These are phyloP conservation scores for Mythimna loreyi DNA, from an alignment of 2,888 invertebrate species.

Conservation along the genomic window DNA sequence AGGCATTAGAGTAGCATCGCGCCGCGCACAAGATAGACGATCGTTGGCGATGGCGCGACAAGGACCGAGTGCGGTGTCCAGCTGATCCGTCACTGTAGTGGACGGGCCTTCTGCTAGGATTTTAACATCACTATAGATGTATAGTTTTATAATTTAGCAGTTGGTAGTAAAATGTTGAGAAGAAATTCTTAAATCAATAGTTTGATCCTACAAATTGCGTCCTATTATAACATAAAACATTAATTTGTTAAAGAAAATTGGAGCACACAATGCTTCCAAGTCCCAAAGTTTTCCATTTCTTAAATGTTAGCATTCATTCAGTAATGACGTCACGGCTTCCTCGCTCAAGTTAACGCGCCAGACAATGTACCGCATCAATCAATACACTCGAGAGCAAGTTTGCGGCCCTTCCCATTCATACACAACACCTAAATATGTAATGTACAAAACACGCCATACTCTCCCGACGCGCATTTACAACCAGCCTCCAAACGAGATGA, in stretches of 20 bases:
- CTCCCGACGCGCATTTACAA: slow-evolving; percentile 42
- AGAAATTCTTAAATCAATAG: neutral
- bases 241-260: neutral
- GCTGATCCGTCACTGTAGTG: slow-evolving; percentile 23
- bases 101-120: neutral
- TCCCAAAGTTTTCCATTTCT: neutral
- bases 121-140: neutral
- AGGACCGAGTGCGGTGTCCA: slow-evolving; percentile 14
- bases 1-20: slow-evolving; percentile 46
- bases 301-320: neutral
- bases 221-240: neutral
- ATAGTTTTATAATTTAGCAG: neutral
- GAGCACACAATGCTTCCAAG: too few species aligned
- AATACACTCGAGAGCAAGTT: slow-evolving; percentile 38
- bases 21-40: slow-evolving; percentile 42
- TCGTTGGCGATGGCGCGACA: slow-evolving; percentile 8
- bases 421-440: slow-evolving; percentile 44
- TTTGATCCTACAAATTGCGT: neutral
- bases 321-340: slow-evolving; percentile 15
- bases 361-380: slow-evolving; percentile 43
- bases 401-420: slow-evolving; percentile 16
- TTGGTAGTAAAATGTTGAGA: neutral
- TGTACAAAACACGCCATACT: slow-evolving; percentile 18
- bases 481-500: slow-evolving; percentile 38
- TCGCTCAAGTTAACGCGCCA: slow-evolving; percentile 12